Percentiles rank a stretch among this genome's conserved stretches.
These are phyloP conservation scores for Pristionchus fissidentatus DNA, from an alignment of 2,888 invertebrate genomes.

Conservation along the genomic window DNA sequence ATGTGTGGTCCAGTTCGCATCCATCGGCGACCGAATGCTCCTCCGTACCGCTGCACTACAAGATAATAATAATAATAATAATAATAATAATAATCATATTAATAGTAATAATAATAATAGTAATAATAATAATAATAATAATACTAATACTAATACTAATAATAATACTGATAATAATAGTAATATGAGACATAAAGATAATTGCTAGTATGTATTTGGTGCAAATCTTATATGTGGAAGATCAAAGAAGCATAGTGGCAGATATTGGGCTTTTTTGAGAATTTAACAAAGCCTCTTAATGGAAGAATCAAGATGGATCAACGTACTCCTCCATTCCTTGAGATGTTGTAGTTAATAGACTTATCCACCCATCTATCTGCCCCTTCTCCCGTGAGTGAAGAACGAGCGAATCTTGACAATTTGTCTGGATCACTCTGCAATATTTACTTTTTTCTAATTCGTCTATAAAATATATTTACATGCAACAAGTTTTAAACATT, in stretches of 20 bases:
- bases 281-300: too few species aligned
- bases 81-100: too few species aligned
- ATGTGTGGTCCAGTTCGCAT: slow-evolving; percentile 70
- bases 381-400: slow-evolving; percentile 68
- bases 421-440: slow-evolving; percentile 60
- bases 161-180: too few species aligned
- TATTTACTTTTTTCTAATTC: slow-evolving; percentile 18
- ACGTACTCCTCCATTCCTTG: slow-evolving; percentile 60
- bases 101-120: too few species aligned
- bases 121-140: too few species aligned
- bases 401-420: slow-evolving; percentile 61
- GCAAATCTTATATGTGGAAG: too few species aligned
- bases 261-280: too few species aligned
- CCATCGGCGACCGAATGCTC: slow-evolving; percentile 71
- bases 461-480: slow-evolving; percentile 18
- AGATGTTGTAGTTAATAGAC: slow-evolving; percentile 67
- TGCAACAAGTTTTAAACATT: slow-evolving; percentile 58
- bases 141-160: too few species aligned
- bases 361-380: slow-evolving; percentile 71
- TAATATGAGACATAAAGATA: too few species aligned
- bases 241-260: too few species aligned
- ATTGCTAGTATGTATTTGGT: too few species aligned
- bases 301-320: neutral
- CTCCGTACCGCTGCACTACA: slow-evolving; percentile 66
- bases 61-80: too few species aligned